A percentile compares a stretch with the other conserved stretches of the same genome.
These are phyloP conservation scores for Numenius phaeopus DNA, from an alignment of 2,797 vertebrate species.

Conservation along the genomic window DNA sequence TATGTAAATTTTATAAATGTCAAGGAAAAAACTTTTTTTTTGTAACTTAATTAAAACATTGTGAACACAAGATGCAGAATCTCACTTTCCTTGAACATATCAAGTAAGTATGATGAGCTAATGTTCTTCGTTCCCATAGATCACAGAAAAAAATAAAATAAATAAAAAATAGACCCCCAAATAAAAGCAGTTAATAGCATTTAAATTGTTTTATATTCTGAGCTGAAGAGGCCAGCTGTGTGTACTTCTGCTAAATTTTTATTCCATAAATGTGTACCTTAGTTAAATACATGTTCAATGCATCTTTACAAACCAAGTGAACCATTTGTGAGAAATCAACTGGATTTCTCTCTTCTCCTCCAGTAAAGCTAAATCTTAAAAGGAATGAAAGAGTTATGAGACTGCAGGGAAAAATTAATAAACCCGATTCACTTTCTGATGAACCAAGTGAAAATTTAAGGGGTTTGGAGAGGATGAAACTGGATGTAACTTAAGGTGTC, in stretches of 20 bases:
- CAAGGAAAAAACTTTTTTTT: not conserved
- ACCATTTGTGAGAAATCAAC: not conserved
- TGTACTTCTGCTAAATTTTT: not conserved
- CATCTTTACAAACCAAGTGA: not conserved
- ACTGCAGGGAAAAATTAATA: not conserved
- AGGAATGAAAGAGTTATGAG: not conserved
- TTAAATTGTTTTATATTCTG: not conserved
- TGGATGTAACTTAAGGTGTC: not conserved
- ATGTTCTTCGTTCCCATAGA: not conserved
- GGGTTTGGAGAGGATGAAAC: not conserved
- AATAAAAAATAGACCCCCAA: not conserved
- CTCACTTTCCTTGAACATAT: not conserved
- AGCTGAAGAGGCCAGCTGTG: not conserved
- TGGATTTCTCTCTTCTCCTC: not conserved
- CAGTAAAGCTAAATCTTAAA: not conserved
- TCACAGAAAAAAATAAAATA: not conserved
- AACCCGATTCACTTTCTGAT: not conserved
- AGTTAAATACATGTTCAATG: not conserved
- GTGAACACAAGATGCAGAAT: no score
- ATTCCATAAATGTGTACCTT: not conserved
- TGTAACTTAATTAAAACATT: not conserved
- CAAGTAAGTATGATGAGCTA: not conserved
- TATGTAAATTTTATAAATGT: not conserved
- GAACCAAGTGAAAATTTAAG: not conserved
- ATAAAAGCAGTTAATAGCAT: not conserved